Evolutionary conservation across 2,888 invertebrate genomes (phyloP).

Genomic region (Catocala fraxini): DNA sequence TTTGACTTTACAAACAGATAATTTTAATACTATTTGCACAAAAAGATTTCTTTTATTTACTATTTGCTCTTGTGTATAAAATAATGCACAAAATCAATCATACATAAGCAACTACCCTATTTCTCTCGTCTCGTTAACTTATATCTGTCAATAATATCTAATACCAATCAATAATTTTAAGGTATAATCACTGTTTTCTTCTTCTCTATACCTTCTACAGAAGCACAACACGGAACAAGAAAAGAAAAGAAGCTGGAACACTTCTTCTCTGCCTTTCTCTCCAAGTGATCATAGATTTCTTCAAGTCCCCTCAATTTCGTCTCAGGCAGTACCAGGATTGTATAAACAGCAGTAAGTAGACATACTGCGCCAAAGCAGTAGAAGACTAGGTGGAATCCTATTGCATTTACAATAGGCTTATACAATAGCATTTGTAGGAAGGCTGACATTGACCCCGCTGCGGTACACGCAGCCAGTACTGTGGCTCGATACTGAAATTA

Average conservation of each 20-base stretch:
- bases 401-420: conserved; percentile 63
- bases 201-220: background rate
- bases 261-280: conserved; percentile 63
- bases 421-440: conserved; percentile 72
- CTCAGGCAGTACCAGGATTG: conserved; percentile 66
- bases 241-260: background rate
- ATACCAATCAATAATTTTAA: too few species aligned
- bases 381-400: conserved; percentile 67
- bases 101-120: too few species aligned
- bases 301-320: conserved; percentile 63
- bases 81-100: too few species aligned
- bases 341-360: conserved; percentile 62
- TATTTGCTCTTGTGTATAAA: too few species aligned
- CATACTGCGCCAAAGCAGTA: conserved; percentile 68
- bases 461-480: conserved; percentile 68
- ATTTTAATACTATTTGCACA: too few species aligned
- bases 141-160: too few species aligned
- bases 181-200: too few species aligned
- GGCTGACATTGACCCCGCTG: conserved; percentile 57
- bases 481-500: conserved; percentile 71
- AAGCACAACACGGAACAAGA: too few species aligned
- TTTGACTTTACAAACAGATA: too few species aligned
- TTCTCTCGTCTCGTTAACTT: too few species aligned
- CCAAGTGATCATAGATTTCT: conserved; percentile 66
- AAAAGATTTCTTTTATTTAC: too few species aligned